A percentile compares a stretch with the other conserved stretches of the same genome.
These are phyloP conservation scores for Dysdera silvatica DNA, from an alignment of 1,140 invertebrate species.

Conservation along the genomic window DNA sequence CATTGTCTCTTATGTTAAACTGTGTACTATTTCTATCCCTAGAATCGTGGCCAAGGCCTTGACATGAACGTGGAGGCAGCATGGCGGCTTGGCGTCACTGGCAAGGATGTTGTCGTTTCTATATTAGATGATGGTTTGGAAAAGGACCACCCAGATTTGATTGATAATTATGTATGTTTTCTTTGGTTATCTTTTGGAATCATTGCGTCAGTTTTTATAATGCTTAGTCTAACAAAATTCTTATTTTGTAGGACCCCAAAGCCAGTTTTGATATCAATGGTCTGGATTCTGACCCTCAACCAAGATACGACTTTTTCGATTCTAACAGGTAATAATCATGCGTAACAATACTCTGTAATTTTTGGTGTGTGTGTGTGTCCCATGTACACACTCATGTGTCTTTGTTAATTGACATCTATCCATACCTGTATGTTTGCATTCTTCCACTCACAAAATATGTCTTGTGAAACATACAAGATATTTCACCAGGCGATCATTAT, in stretches of 20 bases:
- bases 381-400: too few species aligned
- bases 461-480: too few species aligned
- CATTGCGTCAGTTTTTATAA: conserved; percentile 60
- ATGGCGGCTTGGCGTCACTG: conserved; percentile 47
- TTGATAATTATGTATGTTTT: conserved; percentile 39
- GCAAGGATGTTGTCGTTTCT: conserved; percentile 48
- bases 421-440: too few species aligned
- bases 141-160: conserved; percentile 39
- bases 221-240: too few species aligned
- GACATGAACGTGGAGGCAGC: conserved; percentile 49
- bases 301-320: conserved; percentile 75
- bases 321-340: conserved; percentile 56
- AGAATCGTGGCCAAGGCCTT: conserved; percentile 66
- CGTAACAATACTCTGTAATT: too few species aligned
- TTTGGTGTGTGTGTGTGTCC: too few species aligned
- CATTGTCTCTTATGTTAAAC: too few species aligned
- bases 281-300: conserved; percentile 62
- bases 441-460: too few species aligned
- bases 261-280: conserved; percentile 69
- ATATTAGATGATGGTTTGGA: conserved; percentile 52
- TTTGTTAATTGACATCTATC: too few species aligned
- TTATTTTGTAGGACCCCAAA: conserved; percentile 56
- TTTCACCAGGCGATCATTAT: too few species aligned
- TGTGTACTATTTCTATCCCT: neutral
- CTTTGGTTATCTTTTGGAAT: conserved; percentile 51